phyloP scores from a whole-genome alignment of 2,113 vertebrate genomes.

The Ammodramus savannarum region DNA sequence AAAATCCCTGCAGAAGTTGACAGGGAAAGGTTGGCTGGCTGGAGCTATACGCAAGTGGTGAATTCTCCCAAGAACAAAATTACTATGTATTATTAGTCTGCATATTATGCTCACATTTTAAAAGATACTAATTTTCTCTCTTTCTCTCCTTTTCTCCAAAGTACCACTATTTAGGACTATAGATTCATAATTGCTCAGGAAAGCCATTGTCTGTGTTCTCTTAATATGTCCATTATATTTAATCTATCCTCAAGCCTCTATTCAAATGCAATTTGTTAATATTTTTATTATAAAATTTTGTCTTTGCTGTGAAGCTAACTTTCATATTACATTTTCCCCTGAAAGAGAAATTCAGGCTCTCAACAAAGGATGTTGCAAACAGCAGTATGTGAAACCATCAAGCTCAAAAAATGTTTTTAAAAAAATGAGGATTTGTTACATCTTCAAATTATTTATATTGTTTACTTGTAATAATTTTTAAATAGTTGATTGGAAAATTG shows the following conservation, averaged over 20 bases:
- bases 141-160: slow-evolving; percentile 32
- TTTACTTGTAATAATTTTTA: neutral
- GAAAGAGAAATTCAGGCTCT: neutral
- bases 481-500: neutral
- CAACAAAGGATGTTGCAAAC: neutral
- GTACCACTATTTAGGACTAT: slow-evolving; percentile 25
- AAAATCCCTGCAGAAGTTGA: slow-evolving; percentile 8
- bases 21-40: slow-evolving; percentile 7
- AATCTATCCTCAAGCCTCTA: slow-evolving; percentile 2
- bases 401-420: neutral
- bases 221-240: slow-evolving; percentile 34
- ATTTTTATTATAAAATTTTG: slow-evolving; percentile 11
- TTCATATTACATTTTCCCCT: neutral
- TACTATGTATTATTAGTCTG: neutral
- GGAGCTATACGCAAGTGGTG: neutral
- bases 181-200: slow-evolving; percentile 31
- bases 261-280: slow-evolving; percentile 21
- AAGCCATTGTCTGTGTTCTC: slow-evolving; percentile 8
- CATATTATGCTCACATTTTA: slow-evolving; percentile 19
- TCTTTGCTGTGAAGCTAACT: neutral
- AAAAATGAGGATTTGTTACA: neutral
- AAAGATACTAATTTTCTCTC: slow-evolving; percentile 42
- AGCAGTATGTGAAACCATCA: neutral
- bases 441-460: neutral
- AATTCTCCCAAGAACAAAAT: slow-evolving; percentile 22